A percentile compares a stretch with the other conserved stretches of the same genome.
These are phyloP conservation scores for Scrobipalpa costella DNA, from an alignment of 2,888 invertebrate genomes.

Conservation along the genomic window DNA sequence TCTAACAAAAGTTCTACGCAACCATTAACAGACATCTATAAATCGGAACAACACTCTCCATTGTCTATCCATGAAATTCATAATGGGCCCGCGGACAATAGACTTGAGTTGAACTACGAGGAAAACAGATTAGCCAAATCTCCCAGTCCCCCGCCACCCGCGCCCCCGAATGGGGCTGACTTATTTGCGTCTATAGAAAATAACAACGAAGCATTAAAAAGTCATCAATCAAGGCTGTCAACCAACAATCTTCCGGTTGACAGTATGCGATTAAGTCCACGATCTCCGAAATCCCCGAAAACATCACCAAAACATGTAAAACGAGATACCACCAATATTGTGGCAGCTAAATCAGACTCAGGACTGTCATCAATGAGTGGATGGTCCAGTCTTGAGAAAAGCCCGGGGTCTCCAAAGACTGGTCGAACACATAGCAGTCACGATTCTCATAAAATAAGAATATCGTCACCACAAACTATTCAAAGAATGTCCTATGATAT, in stretches of 20 bases:
- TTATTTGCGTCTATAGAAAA: conserved; percentile 72
- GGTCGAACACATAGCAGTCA: conserved; percentile 67
- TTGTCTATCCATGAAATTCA: conserved; percentile 84
- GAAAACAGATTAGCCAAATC: conserved; percentile 76
- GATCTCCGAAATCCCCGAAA: conserved; percentile 87
- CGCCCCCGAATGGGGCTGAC: conserved; percentile 84
- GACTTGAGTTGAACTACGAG: conserved; percentile 72
- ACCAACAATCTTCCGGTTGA: conserved; percentile 60
- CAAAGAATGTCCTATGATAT: conserved; percentile 67
- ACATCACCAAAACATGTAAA: conserved; percentile 86
- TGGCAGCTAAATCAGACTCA: conserved; percentile 91
- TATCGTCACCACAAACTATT: conserved; percentile 64
- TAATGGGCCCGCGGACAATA: conserved; percentile 76
- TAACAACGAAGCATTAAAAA: conserved; percentile 53
- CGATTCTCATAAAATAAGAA: conserved; percentile 68
- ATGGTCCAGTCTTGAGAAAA: conserved; percentile 92
- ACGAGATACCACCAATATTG: conserved; percentile 82
- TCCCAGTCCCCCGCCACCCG: conserved; percentile 91
- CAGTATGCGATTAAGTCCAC: conserved; percentile 83
- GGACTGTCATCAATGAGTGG: conserved; percentile 94
- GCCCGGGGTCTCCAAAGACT: conserved; percentile 89
- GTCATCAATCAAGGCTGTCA: conserved; percentile 61
- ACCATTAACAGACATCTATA: conserved; percentile 76
- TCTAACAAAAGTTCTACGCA: conserved; percentile 62
- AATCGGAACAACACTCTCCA: conserved; percentile 80